Percentiles rank a stretch among this genome's conserved stretches.
phyloP scores from a whole-genome alignment of 2,797 vertebrate genomes.

The Peromyscus attwateri region DNA sequence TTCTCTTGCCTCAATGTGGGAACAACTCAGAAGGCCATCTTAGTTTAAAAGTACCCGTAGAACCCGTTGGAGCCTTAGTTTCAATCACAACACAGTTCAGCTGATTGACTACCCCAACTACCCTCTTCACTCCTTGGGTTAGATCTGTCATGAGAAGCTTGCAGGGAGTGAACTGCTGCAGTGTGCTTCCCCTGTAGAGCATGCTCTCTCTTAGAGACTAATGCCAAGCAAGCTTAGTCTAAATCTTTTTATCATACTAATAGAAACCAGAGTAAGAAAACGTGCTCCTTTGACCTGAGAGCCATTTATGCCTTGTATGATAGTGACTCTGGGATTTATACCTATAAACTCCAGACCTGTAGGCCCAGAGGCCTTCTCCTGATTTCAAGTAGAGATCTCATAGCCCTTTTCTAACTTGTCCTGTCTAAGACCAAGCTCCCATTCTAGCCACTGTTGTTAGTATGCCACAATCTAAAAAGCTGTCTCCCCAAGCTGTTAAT shows the following conservation, averaged over 20 bases:
- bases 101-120: background rate
- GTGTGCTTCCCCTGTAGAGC: background rate
- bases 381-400: background rate
- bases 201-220: background rate
- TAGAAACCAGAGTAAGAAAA: background rate
- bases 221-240: background rate
- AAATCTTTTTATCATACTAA: background rate
- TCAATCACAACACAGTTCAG: no score
- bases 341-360: background rate
- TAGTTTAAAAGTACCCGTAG: background rate
- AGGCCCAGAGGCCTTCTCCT: background rate
- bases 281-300: background rate
- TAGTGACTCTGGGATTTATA: background rate
- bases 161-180: background rate
- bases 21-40: background rate
- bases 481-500: background rate
- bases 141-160: no score
- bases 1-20: background rate
- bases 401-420: background rate
- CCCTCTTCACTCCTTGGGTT: background rate
- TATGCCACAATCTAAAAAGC: background rate
- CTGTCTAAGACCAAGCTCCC: background rate
- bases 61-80: background rate
- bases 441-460: background rate
- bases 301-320: background rate